Evolutionary conservation across 2,113 vertebrate genomes (phyloP), one percentile per base, ranked within the genome.

Genomic region (Corvus hawaiiensis): DNA sequence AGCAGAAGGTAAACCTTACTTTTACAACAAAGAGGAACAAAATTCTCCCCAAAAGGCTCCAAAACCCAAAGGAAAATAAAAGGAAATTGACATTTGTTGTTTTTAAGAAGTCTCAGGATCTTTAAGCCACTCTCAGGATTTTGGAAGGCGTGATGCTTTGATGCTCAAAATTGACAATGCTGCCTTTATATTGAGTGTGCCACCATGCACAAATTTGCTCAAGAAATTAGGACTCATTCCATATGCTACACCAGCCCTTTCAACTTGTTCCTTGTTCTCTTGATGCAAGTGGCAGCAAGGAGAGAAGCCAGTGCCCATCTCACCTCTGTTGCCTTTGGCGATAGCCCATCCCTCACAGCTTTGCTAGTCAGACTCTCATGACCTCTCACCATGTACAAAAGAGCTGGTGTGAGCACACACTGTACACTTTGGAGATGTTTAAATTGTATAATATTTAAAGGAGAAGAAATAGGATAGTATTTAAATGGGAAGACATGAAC

Each of bases 31-130:
- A 90, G 90, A 94, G 79, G 84, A 94, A 96, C 62, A 24, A 94
- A 96, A 82, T 79, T 78, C 89, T 89, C 66, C 89, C 77, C 62
- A 32, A 69, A 95, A 94, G 76, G 19, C 81, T 91, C 41, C 41
- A 96, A 95, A 94, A 63, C 73, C 90, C 88, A 75, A 86, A 85
- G 73, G 95, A 84, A 95, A 95, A 92, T 83, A 84, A 90, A 92
- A 94, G 90, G 85, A 93, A 95, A 92, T 88, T 86, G 92, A 51
- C 85, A 86, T 90, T 61, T 90, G 63, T 86, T 94, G 48, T 16
- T 96, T 96, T 95, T 85, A 88, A 95, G 76, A 92, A 88, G 62
- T 86, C 52, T 88, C 64, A 18, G 61, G 66, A 81, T 68, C 88
- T 78, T 94, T 81, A 86, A 84, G 61, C n/a, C 44, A 61, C 56